Percentiles rank a stretch among this genome's conserved stretches.
These are phyloP conservation scores for Salticus scenicus DNA, from an alignment of 2,888 invertebrate genomes.

Conservation along the genomic window DNA sequence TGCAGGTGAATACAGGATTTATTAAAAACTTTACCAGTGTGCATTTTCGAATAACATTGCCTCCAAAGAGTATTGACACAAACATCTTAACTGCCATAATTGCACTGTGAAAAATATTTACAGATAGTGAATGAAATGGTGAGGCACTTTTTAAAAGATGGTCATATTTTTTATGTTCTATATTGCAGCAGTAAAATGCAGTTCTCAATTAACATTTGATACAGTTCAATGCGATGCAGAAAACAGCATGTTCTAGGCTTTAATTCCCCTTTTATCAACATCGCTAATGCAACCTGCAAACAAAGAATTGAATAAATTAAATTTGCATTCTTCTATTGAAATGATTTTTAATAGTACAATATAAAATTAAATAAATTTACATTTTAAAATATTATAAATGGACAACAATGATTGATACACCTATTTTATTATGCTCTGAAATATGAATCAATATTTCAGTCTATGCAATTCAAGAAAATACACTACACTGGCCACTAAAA, in stretches of 20 bases:
- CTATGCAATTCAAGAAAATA: too few species aligned
- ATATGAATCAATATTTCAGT: too few species aligned
- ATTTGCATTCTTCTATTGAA: too few species aligned
- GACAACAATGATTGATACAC: too few species aligned
- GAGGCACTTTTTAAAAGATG: slow-evolving; percentile 22
- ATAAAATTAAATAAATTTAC: too few species aligned
- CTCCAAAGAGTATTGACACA: slow-evolving; percentile 40
- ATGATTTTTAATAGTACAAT: too few species aligned
- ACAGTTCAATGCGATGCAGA: slow-evolving; percentile 12
- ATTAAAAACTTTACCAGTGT: slow-evolving; percentile 51
- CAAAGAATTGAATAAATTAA: too few species aligned
- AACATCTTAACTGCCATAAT: slow-evolving; percentile 66
- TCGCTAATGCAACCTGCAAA: slow-evolving; percentile 57
- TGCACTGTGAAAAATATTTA: slow-evolving; percentile 59
- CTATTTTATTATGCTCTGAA: too few species aligned
- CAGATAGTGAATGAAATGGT: slow-evolving; percentile 39
- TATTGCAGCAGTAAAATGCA: slow-evolving; percentile 15
- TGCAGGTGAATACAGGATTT: slow-evolving; percentile 49
- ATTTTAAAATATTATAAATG: too few species aligned
- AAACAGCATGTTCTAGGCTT: slow-evolving; percentile 9
- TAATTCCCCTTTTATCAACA: slow-evolving; percentile 20
- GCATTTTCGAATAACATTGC: slow-evolving; percentile 56
- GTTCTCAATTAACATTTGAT: slow-evolving; percentile 4
- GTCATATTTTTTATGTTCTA: slow-evolving; percentile 21
- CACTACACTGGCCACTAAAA: too few species aligned